Evolutionary conservation across 2,113 vertebrate genomes (phyloP), one percentile per base, ranked within the genome.

Genomic region (Hyperopisus bebe): DNA sequence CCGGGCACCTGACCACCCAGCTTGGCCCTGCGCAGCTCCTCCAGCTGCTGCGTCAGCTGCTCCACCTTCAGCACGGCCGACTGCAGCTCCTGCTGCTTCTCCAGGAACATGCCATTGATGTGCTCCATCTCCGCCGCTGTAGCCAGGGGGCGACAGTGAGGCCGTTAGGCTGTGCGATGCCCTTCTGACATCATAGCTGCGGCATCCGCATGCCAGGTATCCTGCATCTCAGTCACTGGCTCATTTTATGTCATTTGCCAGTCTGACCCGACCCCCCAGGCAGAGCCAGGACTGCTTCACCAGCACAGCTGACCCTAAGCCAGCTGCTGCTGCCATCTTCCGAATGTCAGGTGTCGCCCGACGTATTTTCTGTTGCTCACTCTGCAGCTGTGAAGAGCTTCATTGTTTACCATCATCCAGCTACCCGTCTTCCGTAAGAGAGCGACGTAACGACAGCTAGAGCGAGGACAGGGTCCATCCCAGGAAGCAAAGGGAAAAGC

Each of bases 81-180:
- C 94, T 99, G 98, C 15, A 99, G 95, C 92, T 99, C 98, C 19
- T 96, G 96, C 92, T 99, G 98, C 95, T 99, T 99, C 92, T 99
- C 98, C 90, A 99, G 98, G 94, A 99, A 99, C 96, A 99, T 95
- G 94, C 97, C 94, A 91, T 97, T 98, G 91, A 99, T 98, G 90
- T 99, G 97, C 93, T 99, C 98, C 42, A 99, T 99, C 95, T 99
- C 98, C 55, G 97, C 97, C 55, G 98, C 98, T 99, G 90, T 7
- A 66, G 44, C 42, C 55, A 48, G 89, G 15, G 58, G 42, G 47
- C 66, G 21, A 80, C 55, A 85, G 74, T 42, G 13, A 24, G 24
- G 62, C n/a, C 90, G 3, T 62, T 24, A 88, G 50, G 31, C 35
- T 27, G 85, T 3, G 9, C 19, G 1, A 3, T 46, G 55, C 55